These are phyloP conservation scores for Tetramorium simillimum DNA, from an alignment of 1,140 invertebrate species.

Conservation along the genomic window DNA sequence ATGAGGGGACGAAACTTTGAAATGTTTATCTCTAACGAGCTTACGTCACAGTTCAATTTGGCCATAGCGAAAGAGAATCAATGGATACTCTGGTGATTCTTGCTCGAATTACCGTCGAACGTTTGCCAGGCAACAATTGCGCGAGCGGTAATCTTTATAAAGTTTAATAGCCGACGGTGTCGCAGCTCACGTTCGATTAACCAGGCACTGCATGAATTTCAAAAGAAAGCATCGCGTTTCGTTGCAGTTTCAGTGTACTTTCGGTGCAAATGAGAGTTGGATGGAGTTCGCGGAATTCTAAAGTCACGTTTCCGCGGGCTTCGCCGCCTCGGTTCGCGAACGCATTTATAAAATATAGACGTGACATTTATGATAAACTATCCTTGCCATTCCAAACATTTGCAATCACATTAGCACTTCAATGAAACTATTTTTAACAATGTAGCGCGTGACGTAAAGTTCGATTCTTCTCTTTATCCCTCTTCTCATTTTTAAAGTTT, in stretches of 20 bases:
- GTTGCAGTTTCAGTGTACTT: slow-evolving; percentile 45
- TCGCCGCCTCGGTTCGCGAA: slow-evolving; percentile 43
- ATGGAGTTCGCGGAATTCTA: slow-evolving; percentile 52
- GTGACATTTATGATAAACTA: slow-evolving; percentile 70
- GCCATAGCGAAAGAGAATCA: not conserved
- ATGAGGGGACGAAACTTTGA: slow-evolving; percentile 29
- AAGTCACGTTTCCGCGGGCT: slow-evolving; percentile 51
- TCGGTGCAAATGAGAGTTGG: slow-evolving; percentile 56
- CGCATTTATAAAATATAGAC: slow-evolving; percentile 65
- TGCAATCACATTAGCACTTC: slow-evolving; percentile 54
- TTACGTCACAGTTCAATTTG: not conserved
- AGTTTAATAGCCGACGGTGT: slow-evolving; percentile 58
- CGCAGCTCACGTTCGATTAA: slow-evolving; percentile 55
- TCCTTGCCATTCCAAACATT: slow-evolving; percentile 59
- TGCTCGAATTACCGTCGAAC: slow-evolving; percentile 26
- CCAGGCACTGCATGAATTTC: slow-evolving; percentile 40
- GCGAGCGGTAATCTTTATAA: slow-evolving; percentile 9
- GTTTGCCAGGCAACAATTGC: not conserved
- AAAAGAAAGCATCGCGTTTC: slow-evolving; percentile 51
- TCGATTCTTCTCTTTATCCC: not conserved
- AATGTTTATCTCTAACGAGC: slow-evolving; percentile 61
- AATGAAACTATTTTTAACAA: slow-evolving; percentile 60
- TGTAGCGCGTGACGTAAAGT: slow-evolving; percentile 11
- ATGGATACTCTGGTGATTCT: not conserved
- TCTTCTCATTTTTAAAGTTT: slow-evolving; percentile 1